Percentiles rank a stretch among this genome's conserved stretches.
These are phyloP conservation scores for Deroptyus accipitrinus DNA, from an alignment of 2,113 vertebrate species.

Conservation along the genomic window DNA sequence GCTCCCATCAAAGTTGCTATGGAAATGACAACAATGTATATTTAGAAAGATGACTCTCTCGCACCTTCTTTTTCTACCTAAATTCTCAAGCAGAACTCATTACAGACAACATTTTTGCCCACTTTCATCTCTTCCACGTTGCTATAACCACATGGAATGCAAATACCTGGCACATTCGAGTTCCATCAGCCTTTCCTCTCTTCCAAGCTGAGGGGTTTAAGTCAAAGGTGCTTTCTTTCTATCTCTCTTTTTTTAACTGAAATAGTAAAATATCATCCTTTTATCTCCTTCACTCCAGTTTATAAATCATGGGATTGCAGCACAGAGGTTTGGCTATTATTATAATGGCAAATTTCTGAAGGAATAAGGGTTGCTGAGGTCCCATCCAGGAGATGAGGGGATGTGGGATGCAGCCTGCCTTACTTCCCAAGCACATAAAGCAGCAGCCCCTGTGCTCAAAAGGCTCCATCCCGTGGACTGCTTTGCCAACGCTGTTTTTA, in stretches of 20 bases:
- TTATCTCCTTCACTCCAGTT: not conserved
- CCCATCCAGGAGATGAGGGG: not conserved
- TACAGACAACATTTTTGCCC: not conserved
- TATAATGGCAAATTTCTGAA: not conserved
- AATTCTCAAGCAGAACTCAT: conserved; percentile 19
- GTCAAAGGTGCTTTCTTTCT: not conserved
- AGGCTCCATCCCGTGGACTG: fast-evolving
- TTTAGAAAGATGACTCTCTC: conserved; percentile 39
- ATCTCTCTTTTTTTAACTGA: not conserved
- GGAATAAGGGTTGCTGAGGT: not conserved
- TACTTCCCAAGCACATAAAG: not conserved
- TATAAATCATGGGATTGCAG: not conserved
- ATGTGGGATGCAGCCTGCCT: not conserved
- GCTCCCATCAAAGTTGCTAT: conserved; percentile 54
- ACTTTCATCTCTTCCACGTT: not conserved
- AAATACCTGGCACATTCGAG: not conserved
- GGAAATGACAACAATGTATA: conserved; percentile 59
- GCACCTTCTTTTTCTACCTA: conserved; percentile 20
- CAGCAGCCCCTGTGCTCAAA: not conserved
- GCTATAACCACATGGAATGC: not conserved
- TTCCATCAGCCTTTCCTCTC: not conserved
- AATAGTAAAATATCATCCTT: not conserved
- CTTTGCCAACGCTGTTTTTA: not conserved
- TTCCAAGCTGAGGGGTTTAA: not conserved
- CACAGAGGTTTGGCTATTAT: not conserved